phyloP scores from a whole-genome alignment of 2,888 invertebrate species.

The Auanema sp. region DNA sequence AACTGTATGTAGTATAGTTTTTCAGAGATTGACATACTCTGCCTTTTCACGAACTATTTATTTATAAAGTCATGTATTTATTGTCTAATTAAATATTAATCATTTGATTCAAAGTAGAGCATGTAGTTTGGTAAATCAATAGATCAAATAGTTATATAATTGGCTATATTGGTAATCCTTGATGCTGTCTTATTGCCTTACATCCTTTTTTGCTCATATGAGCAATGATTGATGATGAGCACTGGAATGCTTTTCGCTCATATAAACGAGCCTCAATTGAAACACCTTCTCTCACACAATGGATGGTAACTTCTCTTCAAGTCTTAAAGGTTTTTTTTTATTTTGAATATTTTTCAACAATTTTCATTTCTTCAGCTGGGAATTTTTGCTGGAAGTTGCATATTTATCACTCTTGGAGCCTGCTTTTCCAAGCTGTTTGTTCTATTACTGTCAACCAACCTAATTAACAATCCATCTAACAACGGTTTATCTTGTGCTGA shows the following conservation, averaged over 20 bases:
- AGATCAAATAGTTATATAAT: no score
- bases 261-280: conserved; percentile 41
- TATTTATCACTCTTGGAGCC: conserved; percentile 44
- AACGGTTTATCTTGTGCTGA: conserved; percentile 4
- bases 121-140: no score
- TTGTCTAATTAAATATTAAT: no score
- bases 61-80: no score
- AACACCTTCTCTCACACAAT: conserved; percentile 39
- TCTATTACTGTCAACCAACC: conserved; percentile 53
- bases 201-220: conserved; percentile 6
- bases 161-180: neutral
- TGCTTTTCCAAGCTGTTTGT: conserved; percentile 50
- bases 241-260: conserved; percentile 50
- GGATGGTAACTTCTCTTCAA: conserved; percentile 49
- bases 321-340: conserved; percentile 31
- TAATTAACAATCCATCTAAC: conserved; percentile 16
- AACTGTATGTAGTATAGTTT: no score
- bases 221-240: conserved; percentile 37
- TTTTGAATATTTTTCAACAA: neutral
- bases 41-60: no score
- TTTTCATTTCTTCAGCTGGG: conserved; percentile 32
- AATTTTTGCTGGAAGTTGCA: conserved; percentile 45
- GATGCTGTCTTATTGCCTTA: neutral
- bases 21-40: no score
- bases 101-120: no score